These are phyloP conservation scores for Chrysemys picta DNA, from an alignment of 2,113 vertebrate species.

Conservation along the genomic window DNA sequence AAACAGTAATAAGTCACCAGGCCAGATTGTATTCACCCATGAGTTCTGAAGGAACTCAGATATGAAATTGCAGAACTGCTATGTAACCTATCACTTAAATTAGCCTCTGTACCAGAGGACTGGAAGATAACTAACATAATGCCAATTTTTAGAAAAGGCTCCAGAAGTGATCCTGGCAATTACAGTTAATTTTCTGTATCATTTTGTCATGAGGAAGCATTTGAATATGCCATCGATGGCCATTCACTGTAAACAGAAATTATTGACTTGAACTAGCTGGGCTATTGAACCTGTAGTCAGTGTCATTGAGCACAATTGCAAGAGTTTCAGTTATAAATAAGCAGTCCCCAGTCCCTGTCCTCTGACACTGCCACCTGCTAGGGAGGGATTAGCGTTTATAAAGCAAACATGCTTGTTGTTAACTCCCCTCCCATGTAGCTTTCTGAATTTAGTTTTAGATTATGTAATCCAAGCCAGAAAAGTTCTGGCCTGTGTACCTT, in stretches of 20 bases:
- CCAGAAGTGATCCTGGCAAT: background rate
- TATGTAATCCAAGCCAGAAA: background rate
- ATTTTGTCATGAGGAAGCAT: background rate
- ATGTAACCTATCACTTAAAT: background rate
- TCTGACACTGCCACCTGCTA: rapidly evolving
- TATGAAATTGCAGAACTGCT: background rate
- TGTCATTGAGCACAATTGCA: rapidly evolving
- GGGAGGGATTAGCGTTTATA: rapidly evolving
- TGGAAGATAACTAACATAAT: background rate
- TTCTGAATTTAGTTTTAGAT: background rate
- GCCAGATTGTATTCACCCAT: background rate
- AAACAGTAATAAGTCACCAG: background rate
- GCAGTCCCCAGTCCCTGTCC: rapidly evolving
- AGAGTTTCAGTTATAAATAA: background rate
- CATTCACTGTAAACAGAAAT: rapidly evolving
- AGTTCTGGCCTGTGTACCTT: background rate
- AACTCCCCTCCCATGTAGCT: background rate
- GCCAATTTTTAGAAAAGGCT: background rate
- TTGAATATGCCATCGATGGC: rapidly evolving
- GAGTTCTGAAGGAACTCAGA: background rate
- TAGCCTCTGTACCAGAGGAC: background rate
- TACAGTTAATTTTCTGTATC: rapidly evolving
- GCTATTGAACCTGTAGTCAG: background rate
- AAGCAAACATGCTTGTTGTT: rapidly evolving
- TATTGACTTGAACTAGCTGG: background rate